Evolutionary conservation across 2,888 invertebrate genomes (phyloP).

Genomic region (Elmis aenea): DNA sequence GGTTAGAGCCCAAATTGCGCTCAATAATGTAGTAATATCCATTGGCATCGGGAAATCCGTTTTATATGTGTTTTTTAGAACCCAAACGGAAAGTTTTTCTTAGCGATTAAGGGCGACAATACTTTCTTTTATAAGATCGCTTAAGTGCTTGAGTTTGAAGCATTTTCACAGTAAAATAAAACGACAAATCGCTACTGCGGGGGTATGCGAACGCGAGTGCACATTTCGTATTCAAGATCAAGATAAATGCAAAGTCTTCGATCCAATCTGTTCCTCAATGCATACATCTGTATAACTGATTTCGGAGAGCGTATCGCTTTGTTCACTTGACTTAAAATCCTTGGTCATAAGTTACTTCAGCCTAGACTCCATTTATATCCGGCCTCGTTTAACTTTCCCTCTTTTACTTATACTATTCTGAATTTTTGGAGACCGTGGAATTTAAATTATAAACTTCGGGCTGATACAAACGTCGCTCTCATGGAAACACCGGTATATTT

Average conservation of each 20-base stretch:
- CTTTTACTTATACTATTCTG: constrained; percentile 16
- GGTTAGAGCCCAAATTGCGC: no score
- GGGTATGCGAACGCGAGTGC: constrained; percentile 14
- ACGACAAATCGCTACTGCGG: no score
- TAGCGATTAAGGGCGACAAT: no score
- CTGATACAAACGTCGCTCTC: no score
- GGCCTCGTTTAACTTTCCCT: constrained; percentile 24
- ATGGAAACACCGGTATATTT: no score
- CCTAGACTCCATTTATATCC: constrained; percentile 25
- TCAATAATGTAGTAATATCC: no score
- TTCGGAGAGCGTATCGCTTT: constrained; percentile 25
- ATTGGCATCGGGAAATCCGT: no score
- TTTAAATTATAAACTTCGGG: constrained; percentile 18
- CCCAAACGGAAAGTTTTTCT: no score
- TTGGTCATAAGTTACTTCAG: constrained; percentile 24
- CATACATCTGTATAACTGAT: constrained; percentile 30
- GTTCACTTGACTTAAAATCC: constrained; percentile 24
- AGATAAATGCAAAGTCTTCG: constrained; percentile 28
- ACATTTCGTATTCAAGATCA: constrained; percentile 20
- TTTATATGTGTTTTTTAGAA: no score
- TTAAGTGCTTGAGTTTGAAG: no score
- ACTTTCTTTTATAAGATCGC: no score
- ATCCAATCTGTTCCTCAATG: constrained; percentile 28
- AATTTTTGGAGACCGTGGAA: constrained; percentile 17
- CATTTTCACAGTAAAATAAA: constrained; percentile 12